Base-by-base conservation (phyloP, 2,888 invertebrate genomes). In the Dorcus parallelipipedus region DNA sequence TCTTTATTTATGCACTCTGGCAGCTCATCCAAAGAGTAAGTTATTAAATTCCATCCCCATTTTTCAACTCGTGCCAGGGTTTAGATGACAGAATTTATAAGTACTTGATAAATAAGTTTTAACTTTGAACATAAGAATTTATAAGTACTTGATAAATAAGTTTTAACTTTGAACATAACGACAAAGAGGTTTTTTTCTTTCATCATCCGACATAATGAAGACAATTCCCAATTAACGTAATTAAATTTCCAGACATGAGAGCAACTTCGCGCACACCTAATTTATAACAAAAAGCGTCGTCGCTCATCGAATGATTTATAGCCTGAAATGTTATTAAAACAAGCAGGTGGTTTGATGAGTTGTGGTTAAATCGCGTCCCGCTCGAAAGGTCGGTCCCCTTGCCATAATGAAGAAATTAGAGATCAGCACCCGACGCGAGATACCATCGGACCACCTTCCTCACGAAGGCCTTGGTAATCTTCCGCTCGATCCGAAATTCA, bases 251-350 rank as follows among this genome's bases (percentile, higher is more conserved):
- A 49, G 40, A 60, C 38, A 50, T 47, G 49, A 51, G 54, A 49
- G 26, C 26, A 33, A 33, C 6, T 33, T 33, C 26, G 26, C 26
- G 26, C 26, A 33, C 52, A 52, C 56, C 59, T 56, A 55, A 55
- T 47, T 58, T 58, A 58, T 58, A 57, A 57, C 61, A 61, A 64
- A 60, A 66, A 65, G 47, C 26, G 47, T 62, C 60, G 64, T 66
- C 66, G 64, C 63, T 66, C 64, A 63, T 53, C 63, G 57, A 58
- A 63, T 64, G 66, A 66, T 64, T 66, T 63, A 66, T 63, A 58
- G 57, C 58, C 53, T 54, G 60, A 54, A 50, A 64, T 53, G 60
- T 62, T 59, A 66, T 66, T 64, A 64, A 66, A 63, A 59, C 64
- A 60, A 62, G 61, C 64, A 60, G 63, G 58, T 61, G 55, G 50